phyloP scores from a whole-genome alignment of 2,797 vertebrate genomes.

The Gallinago stenura region DNA sequence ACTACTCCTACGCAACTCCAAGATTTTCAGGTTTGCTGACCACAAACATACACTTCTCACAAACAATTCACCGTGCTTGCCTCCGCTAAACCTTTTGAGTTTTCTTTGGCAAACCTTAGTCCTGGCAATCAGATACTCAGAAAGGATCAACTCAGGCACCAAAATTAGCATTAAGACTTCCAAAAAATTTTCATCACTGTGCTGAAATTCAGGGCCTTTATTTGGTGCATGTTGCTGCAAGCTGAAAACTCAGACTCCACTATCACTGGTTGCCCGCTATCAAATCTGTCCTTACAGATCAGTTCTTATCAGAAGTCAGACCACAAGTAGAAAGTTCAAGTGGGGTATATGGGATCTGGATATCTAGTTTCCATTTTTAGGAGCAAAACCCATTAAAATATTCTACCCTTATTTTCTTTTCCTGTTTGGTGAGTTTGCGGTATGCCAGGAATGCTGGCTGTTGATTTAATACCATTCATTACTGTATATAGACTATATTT shows the following conservation, averaged over 20 bases:
- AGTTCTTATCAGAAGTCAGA: background rate
- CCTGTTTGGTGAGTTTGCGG: background rate
- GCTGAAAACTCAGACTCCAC: background rate
- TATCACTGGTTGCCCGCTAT: background rate
- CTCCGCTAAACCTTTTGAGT: background rate
- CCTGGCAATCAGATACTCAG: background rate
- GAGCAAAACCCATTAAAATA: conserved; percentile 12
- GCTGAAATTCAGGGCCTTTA: background rate
- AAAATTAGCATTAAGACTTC: background rate
- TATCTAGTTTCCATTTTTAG: conserved; percentile 42
- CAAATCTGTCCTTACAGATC: background rate
- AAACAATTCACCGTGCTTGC: background rate
- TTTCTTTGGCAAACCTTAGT: background rate
- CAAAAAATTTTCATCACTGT: fast-evolving
- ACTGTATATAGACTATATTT: background rate
- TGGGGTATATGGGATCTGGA: conserved; percentile 3
- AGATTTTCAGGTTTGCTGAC: background rate
- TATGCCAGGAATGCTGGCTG: conserved; percentile 15
- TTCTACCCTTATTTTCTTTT: conserved; percentile 2
- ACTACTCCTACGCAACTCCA: background rate
- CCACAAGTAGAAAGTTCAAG: conserved; percentile 37
- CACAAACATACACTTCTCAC: background rate
- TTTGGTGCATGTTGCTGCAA: background rate
- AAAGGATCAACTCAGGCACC: background rate
- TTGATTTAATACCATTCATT: conserved; percentile 12